Conservation (phyloP, 2,797 vertebrate genomes). For the Pelodytes ibericus region DNA sequence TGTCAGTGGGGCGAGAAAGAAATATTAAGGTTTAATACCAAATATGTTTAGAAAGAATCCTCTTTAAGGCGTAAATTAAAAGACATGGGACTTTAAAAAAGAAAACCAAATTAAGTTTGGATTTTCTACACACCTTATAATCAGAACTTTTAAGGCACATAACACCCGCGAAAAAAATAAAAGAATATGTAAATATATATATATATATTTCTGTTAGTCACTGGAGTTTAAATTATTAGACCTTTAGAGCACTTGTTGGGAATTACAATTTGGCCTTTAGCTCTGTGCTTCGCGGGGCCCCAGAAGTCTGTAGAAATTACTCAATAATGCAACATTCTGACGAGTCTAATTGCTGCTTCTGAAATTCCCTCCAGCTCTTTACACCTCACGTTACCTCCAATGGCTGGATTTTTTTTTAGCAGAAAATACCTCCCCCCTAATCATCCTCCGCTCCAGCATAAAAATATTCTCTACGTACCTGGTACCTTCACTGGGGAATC, state of each 20-base stretch:
- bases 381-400: conserved; percentile 48
- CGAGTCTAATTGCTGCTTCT: conserved; percentile 53
- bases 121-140: too few relatives aligned
- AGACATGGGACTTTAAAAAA: too few relatives aligned
- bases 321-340: conserved; percentile 56
- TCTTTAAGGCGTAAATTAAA: too few relatives aligned
- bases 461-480: conserved; percentile 38
- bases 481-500: conserved; percentile 29
- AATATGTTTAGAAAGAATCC: too few relatives aligned
- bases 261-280: conserved; percentile 54
- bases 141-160: too few relatives aligned
- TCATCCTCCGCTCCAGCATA: conserved; percentile 24
- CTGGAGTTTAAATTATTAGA: conserved; percentile 53
- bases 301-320: conserved; percentile 49
- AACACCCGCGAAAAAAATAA: too few relatives aligned
- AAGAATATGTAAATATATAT: not conserved
- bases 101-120: too few relatives aligned
- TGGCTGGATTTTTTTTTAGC: conserved; percentile 37
- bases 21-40: too few relatives aligned
- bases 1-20: too few relatives aligned
- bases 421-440: conserved; percentile 39
- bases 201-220: conserved; percentile 31
- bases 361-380: conserved; percentile 52
- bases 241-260: conserved; percentile 49
- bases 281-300: conserved; percentile 42